These are phyloP conservation scores for Falco cherrug DNA, from an alignment of 2,797 vertebrate genomes.

Conservation along the genomic window DNA sequence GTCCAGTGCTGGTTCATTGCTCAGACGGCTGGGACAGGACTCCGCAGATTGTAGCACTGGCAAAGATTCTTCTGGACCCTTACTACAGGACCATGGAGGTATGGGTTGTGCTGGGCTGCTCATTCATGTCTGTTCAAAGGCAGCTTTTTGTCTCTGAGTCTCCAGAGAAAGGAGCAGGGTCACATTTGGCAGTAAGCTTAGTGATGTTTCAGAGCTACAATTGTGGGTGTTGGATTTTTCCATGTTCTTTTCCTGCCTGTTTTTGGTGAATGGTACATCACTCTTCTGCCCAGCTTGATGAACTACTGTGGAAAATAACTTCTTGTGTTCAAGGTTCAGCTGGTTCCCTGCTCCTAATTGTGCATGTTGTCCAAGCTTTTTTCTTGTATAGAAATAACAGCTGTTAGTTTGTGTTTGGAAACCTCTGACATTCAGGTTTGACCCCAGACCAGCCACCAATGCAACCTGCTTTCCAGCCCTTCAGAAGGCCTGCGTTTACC, in stretches of 20 bases:
- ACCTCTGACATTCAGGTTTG: neutral
- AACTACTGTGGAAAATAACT: neutral
- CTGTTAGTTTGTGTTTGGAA: neutral
- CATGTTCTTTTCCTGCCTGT: neutral
- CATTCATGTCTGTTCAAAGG: neutral
- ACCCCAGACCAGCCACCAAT: neutral
- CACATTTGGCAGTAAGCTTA: neutral
- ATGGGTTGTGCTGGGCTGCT: neutral
- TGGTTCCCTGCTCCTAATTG: neutral
- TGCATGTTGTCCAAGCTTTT: neutral
- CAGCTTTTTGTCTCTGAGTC: neutral
- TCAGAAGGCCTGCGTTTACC: neutral
- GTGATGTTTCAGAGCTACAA: neutral
- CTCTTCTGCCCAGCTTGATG: neutral
- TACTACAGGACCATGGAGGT: slow-evolving; percentile 98
- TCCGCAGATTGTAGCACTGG: slow-evolving; percentile 93
- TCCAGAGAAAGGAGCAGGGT: neutral
- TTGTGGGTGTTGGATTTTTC: neutral
- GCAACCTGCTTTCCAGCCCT: neutral
- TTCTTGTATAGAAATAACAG: neutral
- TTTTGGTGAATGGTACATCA: neutral
- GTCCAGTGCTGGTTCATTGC: slow-evolving; percentile 95
- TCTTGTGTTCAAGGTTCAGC: neutral
- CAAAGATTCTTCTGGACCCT: slow-evolving; percentile 94
- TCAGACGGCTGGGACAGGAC: slow-evolving; percentile 98